Evolutionary conservation across 2,888 invertebrate species (phyloP).

Genomic region (Yponomeuta plumbellus): DNA sequence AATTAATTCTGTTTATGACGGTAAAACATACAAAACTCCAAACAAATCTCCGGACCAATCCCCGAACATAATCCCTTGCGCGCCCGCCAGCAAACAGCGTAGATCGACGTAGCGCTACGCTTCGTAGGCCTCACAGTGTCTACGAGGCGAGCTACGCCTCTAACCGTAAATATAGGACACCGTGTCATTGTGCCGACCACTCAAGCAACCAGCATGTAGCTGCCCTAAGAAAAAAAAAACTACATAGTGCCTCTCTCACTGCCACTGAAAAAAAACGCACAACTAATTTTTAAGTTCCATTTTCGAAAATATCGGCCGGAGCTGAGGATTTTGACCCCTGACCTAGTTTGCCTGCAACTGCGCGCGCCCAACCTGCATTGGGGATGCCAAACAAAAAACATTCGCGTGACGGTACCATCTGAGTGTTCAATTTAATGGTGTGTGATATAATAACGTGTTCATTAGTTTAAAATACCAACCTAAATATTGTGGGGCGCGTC

Average conservation of each 20-base stretch:
- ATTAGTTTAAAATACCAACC: slow-evolving; percentile 41
- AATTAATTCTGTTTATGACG: no score
- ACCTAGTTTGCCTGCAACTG: slow-evolving; percentile 62
- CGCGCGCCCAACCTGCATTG: slow-evolving; percentile 51
- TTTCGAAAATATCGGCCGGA: slow-evolving; percentile 10
- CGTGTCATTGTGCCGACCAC: slow-evolving; percentile 48
- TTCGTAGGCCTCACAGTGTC: slow-evolving; percentile 69
- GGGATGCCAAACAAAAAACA: slow-evolving; percentile 24
- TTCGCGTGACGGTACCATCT: slow-evolving; percentile 21
- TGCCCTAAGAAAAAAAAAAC: slow-evolving; percentile 37
- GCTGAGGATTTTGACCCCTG: slow-evolving; percentile 56
- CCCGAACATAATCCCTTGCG: slow-evolving; percentile 44
- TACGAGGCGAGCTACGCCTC: slow-evolving; percentile 35
- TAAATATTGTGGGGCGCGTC: background rate
- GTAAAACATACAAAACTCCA: background rate
- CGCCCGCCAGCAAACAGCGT: slow-evolving; percentile 36
- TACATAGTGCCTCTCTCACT: slow-evolving; percentile 31
- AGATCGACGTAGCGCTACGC: slow-evolving; percentile 61
- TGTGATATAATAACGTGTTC: slow-evolving; percentile 64
- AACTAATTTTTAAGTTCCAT: slow-evolving; percentile 14
- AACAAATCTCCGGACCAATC: background rate
- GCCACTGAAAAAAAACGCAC: slow-evolving; percentile 34
- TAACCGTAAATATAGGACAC: slow-evolving; percentile 47
- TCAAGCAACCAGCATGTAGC: slow-evolving; percentile 21
- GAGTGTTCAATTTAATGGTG: slow-evolving; percentile 32